A percentile compares a stretch with the other conserved stretches of the same genome.
phyloP scores from a whole-genome alignment of 2,797 vertebrate species.

The Catharus ustulatus region DNA sequence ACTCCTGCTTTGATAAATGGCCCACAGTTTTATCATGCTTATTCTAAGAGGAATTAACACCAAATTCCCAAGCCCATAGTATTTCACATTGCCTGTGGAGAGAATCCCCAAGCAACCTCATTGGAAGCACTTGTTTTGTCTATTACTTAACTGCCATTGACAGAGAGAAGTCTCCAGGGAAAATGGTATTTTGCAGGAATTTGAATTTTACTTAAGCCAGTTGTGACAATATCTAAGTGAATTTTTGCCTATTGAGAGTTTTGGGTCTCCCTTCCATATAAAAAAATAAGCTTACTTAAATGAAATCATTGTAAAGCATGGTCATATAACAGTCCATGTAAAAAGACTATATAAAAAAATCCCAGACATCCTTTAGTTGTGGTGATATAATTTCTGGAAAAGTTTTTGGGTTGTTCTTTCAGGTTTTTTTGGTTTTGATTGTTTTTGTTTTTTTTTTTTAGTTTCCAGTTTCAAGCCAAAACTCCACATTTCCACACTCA shows the following conservation, averaged over 20 bases:
- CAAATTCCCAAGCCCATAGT: constrained; percentile 39
- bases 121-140: constrained; percentile 45
- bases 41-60: constrained; percentile 43
- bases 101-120: not conserved
- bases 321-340: not conserved
- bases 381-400: constrained; percentile 1
- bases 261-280: not conserved
- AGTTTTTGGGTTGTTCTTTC: not conserved
- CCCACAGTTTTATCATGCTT: not conserved
- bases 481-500: constrained; percentile 14
- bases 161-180: not conserved
- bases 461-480: constrained; percentile 20
- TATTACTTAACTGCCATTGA: constrained; percentile 28
- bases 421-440: not conserved
- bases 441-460: not conserved
- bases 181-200: constrained; percentile 8
- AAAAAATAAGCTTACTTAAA: not conserved
- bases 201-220: constrained; percentile 16
- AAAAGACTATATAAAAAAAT: not conserved
- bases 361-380: not conserved
- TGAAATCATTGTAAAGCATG: not conserved
- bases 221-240: not conserved
- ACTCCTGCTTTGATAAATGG: not conserved
- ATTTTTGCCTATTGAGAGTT: constrained; percentile 2
- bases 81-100: constrained; percentile 12